Evolutionary conservation across 2,888 invertebrate genomes (phyloP).

Genomic region (Pherbina coryleti): DNA sequence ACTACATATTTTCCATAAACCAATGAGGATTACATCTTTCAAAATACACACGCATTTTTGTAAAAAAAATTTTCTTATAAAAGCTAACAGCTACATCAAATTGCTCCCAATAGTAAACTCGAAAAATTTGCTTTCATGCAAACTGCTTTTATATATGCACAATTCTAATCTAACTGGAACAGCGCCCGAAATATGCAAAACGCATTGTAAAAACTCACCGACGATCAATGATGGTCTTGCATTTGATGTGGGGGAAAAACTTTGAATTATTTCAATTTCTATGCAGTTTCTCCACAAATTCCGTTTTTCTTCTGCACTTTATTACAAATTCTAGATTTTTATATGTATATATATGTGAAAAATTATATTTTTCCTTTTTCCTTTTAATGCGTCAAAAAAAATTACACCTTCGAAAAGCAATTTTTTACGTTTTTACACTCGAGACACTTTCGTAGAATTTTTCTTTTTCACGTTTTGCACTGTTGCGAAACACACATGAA

Average conservation of each 20-base stretch:
- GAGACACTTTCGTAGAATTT: conserved; percentile 22
- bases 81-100: not conserved
- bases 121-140: not conserved
- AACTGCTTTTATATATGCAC: not conserved
- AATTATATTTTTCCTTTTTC: not conserved
- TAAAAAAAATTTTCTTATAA: not conserved
- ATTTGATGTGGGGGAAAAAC: not conserved
- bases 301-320: not conserved
- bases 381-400: not conserved
- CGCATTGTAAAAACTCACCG: conserved; percentile 31
- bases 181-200: not conserved
- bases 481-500: conserved; percentile 32
- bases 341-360: not conserved
- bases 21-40: not conserved
- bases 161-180: not conserved
- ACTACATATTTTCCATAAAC: not conserved
- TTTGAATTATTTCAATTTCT: not conserved
- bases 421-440: not conserved
- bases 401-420: not conserved
- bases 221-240: conserved; percentile 31
- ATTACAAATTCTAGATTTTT: not conserved
- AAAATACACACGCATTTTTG: not conserved
- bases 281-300: not conserved
- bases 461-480: conserved; percentile 28
- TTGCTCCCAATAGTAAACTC: not conserved